Percentiles rank a stretch among this genome's conserved stretches.
phyloP scores from a whole-genome alignment of 2,113 vertebrate species.

The Tonatia bakeri region DNA sequence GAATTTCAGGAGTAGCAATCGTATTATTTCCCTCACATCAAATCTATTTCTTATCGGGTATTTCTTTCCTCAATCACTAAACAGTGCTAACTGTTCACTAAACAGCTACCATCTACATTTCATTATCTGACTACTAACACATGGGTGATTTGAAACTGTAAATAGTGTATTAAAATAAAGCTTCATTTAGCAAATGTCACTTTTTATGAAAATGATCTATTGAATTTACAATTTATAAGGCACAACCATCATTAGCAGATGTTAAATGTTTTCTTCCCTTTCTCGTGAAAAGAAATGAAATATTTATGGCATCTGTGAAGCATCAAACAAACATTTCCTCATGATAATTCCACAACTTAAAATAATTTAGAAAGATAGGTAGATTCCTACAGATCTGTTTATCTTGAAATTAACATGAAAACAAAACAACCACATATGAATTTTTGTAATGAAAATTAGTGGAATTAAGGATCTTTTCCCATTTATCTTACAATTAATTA shows the following conservation, averaged over 20 bases:
- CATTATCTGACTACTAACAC: constrained; percentile 65
- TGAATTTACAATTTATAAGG: constrained; percentile 60
- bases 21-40: constrained; percentile 78
- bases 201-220: constrained; percentile 41
- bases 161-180: constrained; percentile 52
- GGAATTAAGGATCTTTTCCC: neutral
- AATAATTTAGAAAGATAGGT: constrained; percentile 23
- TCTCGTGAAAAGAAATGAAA: constrained; percentile 47
- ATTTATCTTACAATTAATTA: neutral
- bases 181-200: constrained; percentile 55
- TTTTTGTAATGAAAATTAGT: constrained; percentile 12
- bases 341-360: constrained; percentile 32
- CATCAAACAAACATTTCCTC: neutral
- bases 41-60: constrained; percentile 63
- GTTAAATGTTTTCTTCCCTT: constrained; percentile 40
- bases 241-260: neutral
- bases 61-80: constrained; percentile 61
- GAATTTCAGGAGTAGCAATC: constrained; percentile 73
- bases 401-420: constrained; percentile 44
- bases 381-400: neutral
- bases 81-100: no score
- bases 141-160: constrained; percentile 39
- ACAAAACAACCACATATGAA: neutral
- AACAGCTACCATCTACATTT: constrained; percentile 63
- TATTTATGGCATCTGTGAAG: constrained; percentile 27